These are phyloP conservation scores for Pontoporia blainvillei DNA, from an alignment of 2,113 vertebrate species.

Conservation along the genomic window DNA sequence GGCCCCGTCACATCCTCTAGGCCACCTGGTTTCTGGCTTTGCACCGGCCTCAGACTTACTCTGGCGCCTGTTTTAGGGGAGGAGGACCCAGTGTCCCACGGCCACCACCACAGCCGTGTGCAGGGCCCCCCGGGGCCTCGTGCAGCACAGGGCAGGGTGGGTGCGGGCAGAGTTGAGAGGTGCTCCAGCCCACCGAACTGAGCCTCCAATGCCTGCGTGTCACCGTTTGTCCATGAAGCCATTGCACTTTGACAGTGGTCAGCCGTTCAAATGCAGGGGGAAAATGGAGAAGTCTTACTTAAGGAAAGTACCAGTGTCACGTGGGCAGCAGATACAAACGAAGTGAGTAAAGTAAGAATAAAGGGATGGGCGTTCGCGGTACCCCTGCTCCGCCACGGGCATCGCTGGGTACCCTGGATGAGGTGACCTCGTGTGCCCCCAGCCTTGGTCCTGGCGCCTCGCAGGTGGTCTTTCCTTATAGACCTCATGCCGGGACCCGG, in stretches of 20 bases:
- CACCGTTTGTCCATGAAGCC: not conserved
- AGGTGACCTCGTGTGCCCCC: no score
- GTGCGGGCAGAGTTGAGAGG: not conserved
- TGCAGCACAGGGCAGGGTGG: not conserved
- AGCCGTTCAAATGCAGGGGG: not conserved
- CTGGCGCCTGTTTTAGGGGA: not conserved
- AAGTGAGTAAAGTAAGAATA: not conserved
- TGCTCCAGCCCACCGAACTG: not conserved
- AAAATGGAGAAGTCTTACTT: not conserved
- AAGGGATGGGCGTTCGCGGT: accelerated
- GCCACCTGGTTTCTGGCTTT: not conserved
- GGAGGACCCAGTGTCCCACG: not conserved
- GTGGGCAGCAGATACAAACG: not conserved
- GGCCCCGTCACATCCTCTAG: not conserved
- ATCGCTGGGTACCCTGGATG: no score
- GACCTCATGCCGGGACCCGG: not conserved
- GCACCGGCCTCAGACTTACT: not conserved
- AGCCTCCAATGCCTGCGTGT: not conserved
- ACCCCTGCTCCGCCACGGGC: no score
- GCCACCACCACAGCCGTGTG: not conserved
- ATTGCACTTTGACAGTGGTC: not conserved
- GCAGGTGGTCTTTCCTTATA: no score
- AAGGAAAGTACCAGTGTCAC: not conserved
- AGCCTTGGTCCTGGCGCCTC: not conserved
- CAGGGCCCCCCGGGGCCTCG: not conserved